These are phyloP conservation scores for Phocoena phocoena DNA, from an alignment of 2,113 vertebrate species.

Conservation along the genomic window DNA sequence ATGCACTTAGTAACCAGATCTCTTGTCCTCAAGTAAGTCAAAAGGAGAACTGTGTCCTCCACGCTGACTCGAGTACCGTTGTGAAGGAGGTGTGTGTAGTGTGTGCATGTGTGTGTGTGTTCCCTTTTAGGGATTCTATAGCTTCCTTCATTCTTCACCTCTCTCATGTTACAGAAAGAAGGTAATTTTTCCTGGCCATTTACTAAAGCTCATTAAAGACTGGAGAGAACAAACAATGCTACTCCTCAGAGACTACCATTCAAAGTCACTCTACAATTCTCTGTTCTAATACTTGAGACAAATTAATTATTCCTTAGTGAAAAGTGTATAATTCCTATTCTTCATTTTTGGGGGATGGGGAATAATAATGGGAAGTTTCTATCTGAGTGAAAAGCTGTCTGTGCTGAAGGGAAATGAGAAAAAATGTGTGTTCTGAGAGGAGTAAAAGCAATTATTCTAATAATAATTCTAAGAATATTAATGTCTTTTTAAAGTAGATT, in stretches of 20 bases:
- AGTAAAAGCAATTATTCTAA: constrained; percentile 96
- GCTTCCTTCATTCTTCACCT: constrained; percentile 90
- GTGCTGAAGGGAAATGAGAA: constrained; percentile 94
- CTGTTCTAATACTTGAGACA: constrained; percentile 99
- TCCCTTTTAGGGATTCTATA: constrained; percentile 85
- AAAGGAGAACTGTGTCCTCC: constrained; percentile 56
- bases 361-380: constrained; percentile 92
- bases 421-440: constrained; percentile 89
- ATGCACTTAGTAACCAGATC: constrained; percentile 80
- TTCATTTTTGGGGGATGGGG: constrained; percentile 87
- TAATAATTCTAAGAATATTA: constrained; percentile 95
- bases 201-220: constrained; percentile 99
- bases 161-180: constrained; percentile 95
- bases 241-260: constrained; percentile 96
- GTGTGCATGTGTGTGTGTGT: constrained; percentile 42
- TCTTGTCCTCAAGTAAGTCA: constrained; percentile 64
- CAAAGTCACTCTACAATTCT: constrained; percentile 96
- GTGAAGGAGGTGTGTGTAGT: not conserved
- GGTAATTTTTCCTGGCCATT: constrained; percentile 96
- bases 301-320: constrained; percentile 99
- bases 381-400: constrained; percentile 91
- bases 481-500: constrained; percentile 92
- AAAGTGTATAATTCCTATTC: constrained; percentile 95
- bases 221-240: constrained; percentile 97
- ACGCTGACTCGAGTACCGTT: constrained; percentile 22